Evolutionary conservation across 2,888 invertebrate genomes (phyloP), one percentile per base, ranked within the genome.

Genomic region (Chymomyza amoena): DNA sequence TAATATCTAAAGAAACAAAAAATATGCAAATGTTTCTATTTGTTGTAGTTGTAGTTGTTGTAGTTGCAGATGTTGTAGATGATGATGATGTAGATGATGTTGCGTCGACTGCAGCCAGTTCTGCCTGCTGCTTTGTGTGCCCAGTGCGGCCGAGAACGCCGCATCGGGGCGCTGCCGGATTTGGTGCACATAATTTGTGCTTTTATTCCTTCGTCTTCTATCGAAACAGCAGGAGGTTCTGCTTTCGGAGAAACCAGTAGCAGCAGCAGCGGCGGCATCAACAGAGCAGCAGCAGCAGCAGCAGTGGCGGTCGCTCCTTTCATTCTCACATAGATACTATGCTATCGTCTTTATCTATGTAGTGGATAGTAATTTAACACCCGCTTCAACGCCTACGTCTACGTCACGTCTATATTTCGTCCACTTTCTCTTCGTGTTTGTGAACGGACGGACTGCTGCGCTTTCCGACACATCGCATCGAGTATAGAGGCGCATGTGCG

Each of bases 171-270:
- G 50, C 54, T 25, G 25, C 36, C 36, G 61, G 25, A 18, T 18
- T 66, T 45, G 36, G 63, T 39, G 66, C 28, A 61, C 72, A 70
- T 67, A 67, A 70, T 75, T 72, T 75, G 72, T 25, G 28, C 61
- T 66, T 68, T 77, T 70, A 79, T 84, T 84, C 81, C 80, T 77
- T 77, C 78, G 78, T 74, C 78, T 80, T 77, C 77, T 78, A 78
- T 75, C 78, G 82, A 77, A 80, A 80, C 63, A 67, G 71, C 74
- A 80, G 80, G 84, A 84, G 83, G 82, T 79, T 78, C 80, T 78
- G 75, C 79, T 84, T 79, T 59, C 68, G 68, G 76, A 66, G 69
- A 61, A 66, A 72, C 70, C 68, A 68, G 62, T 68, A 32, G 68
- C 63, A 66, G 68, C 63, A 66, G 76, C 68, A 68, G 75, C 61